Evolutionary conservation across 2,797 vertebrate species (phyloP).

Genomic region (Tangara arthus): DNA sequence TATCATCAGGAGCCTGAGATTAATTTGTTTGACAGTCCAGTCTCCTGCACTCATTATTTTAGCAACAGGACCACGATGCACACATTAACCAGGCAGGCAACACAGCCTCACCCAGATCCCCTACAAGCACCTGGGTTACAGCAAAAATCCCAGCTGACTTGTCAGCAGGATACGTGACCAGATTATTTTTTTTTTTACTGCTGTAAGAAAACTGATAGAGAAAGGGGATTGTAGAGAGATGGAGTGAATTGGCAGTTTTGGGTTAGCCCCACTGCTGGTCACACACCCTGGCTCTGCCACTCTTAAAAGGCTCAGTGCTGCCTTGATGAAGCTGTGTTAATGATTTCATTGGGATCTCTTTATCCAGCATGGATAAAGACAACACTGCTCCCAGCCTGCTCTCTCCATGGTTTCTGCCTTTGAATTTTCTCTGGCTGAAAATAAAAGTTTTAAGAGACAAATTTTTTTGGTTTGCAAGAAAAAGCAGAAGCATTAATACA

Average conservation of each 20-base stretch:
- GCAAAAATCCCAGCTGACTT: not conserved
- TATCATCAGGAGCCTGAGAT: conserved; percentile 74
- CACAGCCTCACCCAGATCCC: not conserved
- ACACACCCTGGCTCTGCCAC: not conserved
- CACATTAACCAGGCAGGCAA: conserved; percentile 24
- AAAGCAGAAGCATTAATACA: not conserved
- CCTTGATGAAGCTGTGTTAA: not conserved
- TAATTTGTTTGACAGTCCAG: conserved; percentile 71
- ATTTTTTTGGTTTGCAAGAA: not conserved
- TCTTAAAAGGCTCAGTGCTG: not conserved
- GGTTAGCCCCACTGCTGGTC: not conserved
- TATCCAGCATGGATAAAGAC: not conserved
- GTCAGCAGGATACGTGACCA: not conserved
- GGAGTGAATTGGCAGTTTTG: not conserved
- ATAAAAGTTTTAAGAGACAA: not conserved
- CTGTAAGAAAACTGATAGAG: not conserved
- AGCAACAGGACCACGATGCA: conserved; percentile 57
- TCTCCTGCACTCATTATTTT: conserved; percentile 77
- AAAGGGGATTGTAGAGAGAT: not conserved
- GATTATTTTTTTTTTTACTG: not conserved
- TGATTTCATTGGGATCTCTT: not conserved
- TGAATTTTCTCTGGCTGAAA: not conserved
- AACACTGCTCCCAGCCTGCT: not conserved
- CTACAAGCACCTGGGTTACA: not conserved
- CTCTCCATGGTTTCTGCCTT: not conserved